Conservation (phyloP, 2,113 vertebrate genomes). For the Proteles cristata region DNA sequence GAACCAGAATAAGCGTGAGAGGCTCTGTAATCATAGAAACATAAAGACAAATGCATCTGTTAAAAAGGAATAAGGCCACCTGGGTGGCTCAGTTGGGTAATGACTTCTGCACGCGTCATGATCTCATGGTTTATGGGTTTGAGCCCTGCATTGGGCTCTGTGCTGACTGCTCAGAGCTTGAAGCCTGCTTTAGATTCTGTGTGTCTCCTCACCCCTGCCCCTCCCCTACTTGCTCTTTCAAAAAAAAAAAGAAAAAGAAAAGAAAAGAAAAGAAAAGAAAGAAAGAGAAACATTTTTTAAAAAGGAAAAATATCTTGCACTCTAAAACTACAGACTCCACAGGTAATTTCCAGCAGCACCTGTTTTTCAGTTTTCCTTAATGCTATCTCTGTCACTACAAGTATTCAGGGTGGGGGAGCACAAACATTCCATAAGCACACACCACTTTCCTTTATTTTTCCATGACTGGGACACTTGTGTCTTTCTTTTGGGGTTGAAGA, state of each 20-base stretch:
- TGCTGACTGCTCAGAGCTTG: too few species aligned
- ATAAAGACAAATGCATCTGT: neutral
- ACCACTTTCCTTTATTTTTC: neutral
- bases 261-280: too few species aligned
- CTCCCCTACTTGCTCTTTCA: too few species aligned
- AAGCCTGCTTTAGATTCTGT: too few species aligned
- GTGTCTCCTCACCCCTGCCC: too few species aligned
- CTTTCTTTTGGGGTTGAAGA: neutral
- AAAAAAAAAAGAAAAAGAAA: too few species aligned
- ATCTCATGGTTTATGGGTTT: too few species aligned
- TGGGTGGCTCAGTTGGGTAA: too few species aligned
- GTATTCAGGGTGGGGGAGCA: neutral
- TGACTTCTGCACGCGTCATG: too few species aligned
- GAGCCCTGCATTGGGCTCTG: too few species aligned
- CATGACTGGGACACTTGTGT: neutral
- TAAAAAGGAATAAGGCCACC: too few species aligned
- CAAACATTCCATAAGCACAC: neutral
- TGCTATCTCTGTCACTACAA: neutral
- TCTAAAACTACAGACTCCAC: neutral
- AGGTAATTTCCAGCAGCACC: neutral
- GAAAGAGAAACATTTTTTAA: too few species aligned
- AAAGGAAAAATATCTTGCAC: neutral
- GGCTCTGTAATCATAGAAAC: neutral
- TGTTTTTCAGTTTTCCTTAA: neutral
- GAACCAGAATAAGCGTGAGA: neutral